Percentiles rank a stretch among this genome's conserved stretches.
phyloP scores from a whole-genome alignment of 2,797 vertebrate species.

The Philypnodon macrostomus region DNA sequence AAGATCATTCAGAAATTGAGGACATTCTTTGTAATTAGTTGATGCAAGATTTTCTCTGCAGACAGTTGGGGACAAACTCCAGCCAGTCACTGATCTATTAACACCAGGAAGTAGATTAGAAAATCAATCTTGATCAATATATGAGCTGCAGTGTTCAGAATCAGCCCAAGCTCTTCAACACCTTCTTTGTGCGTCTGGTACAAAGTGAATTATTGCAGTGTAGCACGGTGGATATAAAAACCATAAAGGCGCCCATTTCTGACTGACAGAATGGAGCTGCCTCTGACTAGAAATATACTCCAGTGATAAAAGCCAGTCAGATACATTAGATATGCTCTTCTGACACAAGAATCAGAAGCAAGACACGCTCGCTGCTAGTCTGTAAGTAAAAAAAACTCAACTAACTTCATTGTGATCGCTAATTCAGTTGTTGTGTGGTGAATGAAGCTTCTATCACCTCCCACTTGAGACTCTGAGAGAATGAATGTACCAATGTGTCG shows the following conservation, averaged over 20 bases:
- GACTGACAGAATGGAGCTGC: constrained; percentile 3
- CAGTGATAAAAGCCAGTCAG: constrained; percentile 11
- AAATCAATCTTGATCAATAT: background rate
- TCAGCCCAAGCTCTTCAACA: constrained; percentile 4
- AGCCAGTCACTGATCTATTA: background rate
- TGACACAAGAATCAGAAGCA: background rate
- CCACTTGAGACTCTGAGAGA: no score
- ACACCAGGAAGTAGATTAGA: background rate
- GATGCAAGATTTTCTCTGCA: background rate
- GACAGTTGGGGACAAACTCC: background rate
- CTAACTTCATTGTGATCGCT: no score
- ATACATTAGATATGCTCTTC: background rate
- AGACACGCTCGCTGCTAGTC: background rate
- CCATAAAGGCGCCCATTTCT: constrained; percentile 1
- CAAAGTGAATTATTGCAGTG: constrained; percentile 1
- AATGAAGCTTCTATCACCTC: no score
- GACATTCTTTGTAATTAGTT: background rate
- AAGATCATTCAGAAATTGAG: background rate
- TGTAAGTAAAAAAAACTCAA: background rate
- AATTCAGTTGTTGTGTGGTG: no score
- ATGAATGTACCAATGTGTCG: no score
- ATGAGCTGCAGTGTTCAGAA: constrained; percentile 1
- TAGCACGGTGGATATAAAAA: constrained; percentile 1
- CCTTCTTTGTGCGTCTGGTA: background rate
- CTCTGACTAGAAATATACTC: constrained; percentile 1